A percentile compares a stretch with the other conserved stretches of the same genome.
These are phyloP conservation scores for Bagarius yarrelli DNA, from an alignment of 2,113 vertebrate species.

Conservation along the genomic window DNA sequence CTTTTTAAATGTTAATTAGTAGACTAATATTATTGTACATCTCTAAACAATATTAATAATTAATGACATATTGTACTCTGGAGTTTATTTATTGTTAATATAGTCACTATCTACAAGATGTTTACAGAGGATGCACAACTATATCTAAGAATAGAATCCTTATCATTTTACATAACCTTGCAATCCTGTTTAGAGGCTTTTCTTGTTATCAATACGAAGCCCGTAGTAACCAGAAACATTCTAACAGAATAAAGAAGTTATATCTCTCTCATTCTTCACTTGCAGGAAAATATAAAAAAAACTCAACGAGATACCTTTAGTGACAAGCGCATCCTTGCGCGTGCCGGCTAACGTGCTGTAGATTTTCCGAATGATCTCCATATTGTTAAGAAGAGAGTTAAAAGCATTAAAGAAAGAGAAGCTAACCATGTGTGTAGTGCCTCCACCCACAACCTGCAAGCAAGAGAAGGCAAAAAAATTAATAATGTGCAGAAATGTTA, in stretches of 20 bases:
- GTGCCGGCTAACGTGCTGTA: conserved; percentile 92
- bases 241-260: neutral
- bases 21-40: neutral
- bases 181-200: neutral
- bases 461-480: conserved; percentile 36
- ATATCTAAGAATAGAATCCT: neutral
- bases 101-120: no score
- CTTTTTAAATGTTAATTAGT: neutral
- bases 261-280: neutral
- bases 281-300: neutral
- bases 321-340: conserved; percentile 87
- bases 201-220: neutral
- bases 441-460: conserved; percentile 87
- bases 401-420: conserved; percentile 99
- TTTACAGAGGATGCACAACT: neutral
- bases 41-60: neutral
- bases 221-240: neutral
- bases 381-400: conserved; percentile 96
- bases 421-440: conserved; percentile 93
- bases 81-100: no score
- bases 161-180: neutral
- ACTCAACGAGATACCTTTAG: conserved; percentile 80
- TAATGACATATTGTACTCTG: neutral
- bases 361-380: conserved; percentile 97
- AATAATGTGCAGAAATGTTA: no score